A percentile compares a stretch with the other conserved stretches of the same genome.
Conservation (phyloP, 2,888 invertebrate genomes). For the Stenotaenia linearis region DNA sequence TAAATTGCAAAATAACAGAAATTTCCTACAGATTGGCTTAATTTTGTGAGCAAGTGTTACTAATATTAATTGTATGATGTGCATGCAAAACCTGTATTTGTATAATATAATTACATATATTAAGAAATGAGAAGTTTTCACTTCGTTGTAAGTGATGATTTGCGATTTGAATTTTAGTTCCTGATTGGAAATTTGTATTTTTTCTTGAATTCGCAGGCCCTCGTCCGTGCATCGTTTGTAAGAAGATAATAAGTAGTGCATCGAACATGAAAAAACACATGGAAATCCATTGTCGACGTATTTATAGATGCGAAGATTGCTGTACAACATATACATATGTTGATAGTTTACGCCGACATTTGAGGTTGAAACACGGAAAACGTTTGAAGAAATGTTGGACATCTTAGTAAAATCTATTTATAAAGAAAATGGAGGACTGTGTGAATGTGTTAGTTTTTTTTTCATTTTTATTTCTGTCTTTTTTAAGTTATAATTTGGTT, state of each 20-base stretch:
- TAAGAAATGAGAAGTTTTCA: not conserved
- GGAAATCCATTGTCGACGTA: conserved; percentile 32
- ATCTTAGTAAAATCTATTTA: not conserved
- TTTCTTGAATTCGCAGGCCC: conserved; percentile 32
- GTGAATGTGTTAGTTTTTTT: conserved; percentile 2
- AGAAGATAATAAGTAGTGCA: conserved; percentile 34
- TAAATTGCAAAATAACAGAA: no score
- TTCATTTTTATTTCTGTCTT: not conserved
- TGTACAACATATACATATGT: conserved; percentile 33
- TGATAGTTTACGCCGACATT: conserved; percentile 30
- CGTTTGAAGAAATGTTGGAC: conserved; percentile 30
- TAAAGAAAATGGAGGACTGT: not conserved
- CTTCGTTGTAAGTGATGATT: not conserved
- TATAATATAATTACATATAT: not conserved
- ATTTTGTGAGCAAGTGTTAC: not conserved
- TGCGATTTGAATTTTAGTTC: not conserved
- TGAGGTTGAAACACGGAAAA: conserved; percentile 31
- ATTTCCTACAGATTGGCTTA: not conserved
- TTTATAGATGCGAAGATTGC: conserved; percentile 32
- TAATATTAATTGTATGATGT: not conserved
- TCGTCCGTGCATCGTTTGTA: conserved; percentile 31
- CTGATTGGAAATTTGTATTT: conserved; percentile 26
- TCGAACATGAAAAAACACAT: conserved; percentile 34
- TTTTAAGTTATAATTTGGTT: not conserved
- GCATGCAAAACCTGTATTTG: not conserved